Conservation (phyloP, 2,113 vertebrate species). For the Neolamprologus cancellatus region DNA sequence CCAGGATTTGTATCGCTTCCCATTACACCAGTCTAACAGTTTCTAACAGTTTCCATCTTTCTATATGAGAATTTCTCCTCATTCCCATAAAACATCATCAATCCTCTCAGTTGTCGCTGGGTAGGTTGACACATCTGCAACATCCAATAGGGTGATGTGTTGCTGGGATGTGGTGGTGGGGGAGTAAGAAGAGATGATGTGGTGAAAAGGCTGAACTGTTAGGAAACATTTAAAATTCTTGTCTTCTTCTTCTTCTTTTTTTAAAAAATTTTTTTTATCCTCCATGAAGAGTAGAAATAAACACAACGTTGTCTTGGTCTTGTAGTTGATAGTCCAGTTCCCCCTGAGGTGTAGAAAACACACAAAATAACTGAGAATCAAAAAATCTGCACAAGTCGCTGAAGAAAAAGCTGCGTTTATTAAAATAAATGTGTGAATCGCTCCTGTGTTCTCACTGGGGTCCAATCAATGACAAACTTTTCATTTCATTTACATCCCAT, state of each 20-base stretch:
- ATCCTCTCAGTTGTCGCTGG: not conserved
- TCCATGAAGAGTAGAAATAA: slow-evolving; percentile 95
- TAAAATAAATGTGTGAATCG: not conserved
- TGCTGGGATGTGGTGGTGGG: not conserved
- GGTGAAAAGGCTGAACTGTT: not conserved
- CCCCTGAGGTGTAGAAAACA: slow-evolving; percentile 73
- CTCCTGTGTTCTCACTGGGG: not conserved
- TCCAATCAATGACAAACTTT: slow-evolving; percentile 43
- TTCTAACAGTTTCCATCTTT: not conserved
- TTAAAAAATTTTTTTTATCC: slow-evolving; percentile 63
- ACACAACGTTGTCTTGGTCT: slow-evolving; percentile 89
- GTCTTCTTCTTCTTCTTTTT: not conserved
- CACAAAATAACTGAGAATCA: not conserved
- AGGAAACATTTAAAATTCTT: not conserved
- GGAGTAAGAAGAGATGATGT: not conserved
- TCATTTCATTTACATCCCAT: slow-evolving; percentile 42
- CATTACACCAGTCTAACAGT: not conserved
- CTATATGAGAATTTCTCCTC: not conserved
- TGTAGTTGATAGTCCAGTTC: slow-evolving; percentile 90
- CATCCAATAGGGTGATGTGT: slow-evolving; percentile 5
- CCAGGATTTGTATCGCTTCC: not conserved
- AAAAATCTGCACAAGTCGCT: not conserved
- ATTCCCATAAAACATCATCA: slow-evolving; percentile 8
- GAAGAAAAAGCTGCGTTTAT: not conserved
- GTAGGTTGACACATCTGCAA: not conserved